A percentile compares a stretch with the other conserved stretches of the same genome.
phyloP scores from a whole-genome alignment of 2,888 invertebrate genomes.

The Allolobophora icterica region DNA sequence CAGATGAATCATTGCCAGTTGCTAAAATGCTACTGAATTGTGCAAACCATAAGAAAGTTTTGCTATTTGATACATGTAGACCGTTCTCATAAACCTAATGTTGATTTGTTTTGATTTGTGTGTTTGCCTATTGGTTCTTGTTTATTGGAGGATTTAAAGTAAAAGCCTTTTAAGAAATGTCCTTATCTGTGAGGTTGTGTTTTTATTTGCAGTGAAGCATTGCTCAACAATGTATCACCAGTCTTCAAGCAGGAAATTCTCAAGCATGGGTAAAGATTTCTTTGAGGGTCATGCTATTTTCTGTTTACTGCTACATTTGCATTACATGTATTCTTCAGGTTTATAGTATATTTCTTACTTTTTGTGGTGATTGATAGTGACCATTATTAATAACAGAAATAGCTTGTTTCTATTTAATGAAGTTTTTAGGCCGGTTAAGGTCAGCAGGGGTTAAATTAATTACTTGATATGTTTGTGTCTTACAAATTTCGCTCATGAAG shows the following conservation, averaged over 20 bases:
- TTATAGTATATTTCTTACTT: background rate
- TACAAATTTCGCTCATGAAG: background rate
- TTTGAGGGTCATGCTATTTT: background rate
- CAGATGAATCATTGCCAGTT: too few species aligned
- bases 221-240: background rate
- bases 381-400: background rate
- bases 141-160: background rate
- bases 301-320: background rate
- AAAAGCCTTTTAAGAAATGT: background rate
- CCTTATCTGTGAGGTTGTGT: background rate
- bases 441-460: background rate
- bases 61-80: too few species aligned
- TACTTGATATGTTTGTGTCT: background rate
- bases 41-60: too few species aligned
- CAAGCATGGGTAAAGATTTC: background rate
- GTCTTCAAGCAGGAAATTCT: slow-evolving; percentile 13
- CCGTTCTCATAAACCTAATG: too few species aligned
- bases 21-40: too few species aligned
- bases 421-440: background rate
- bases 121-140: background rate
- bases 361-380: background rate
- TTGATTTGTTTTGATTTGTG: too few species aligned
- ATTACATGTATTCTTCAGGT: background rate
- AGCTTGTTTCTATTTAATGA: background rate
- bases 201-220: background rate